A percentile compares a stretch with the other conserved stretches of the same genome.
Conservation (phyloP, 2,797 vertebrate genomes). For the Eospalax fontanierii region DNA sequence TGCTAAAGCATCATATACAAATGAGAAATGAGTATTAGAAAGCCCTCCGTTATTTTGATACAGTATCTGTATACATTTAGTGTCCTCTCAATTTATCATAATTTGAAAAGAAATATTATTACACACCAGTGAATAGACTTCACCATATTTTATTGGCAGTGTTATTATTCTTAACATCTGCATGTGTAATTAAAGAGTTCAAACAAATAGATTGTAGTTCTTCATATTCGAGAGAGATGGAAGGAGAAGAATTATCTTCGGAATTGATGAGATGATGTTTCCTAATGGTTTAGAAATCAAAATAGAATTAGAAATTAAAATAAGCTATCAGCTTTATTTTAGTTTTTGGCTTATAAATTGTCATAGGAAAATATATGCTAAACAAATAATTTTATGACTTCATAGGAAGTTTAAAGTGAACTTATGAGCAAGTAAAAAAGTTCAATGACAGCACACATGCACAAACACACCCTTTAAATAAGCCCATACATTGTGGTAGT, state of each 20-base stretch:
- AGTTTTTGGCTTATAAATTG: conserved; percentile 54
- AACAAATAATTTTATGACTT: conserved; percentile 49
- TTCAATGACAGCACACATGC: neutral
- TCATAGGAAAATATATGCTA: neutral
- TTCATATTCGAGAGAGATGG: conserved; percentile 79
- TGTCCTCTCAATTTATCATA: conserved; percentile 86
- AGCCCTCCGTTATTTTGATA: conserved; percentile 82
- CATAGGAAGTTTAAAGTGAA: conserved; percentile 59
- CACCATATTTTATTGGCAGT: conserved; percentile 81
- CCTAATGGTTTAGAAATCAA: conserved; percentile 81
- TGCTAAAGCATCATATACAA: conserved; percentile 82
- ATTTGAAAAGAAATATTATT: conserved; percentile 87
- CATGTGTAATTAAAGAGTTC: conserved; percentile 87
- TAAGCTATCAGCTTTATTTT: conserved; percentile 53
- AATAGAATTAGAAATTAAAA: conserved; percentile 68
- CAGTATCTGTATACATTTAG: conserved; percentile 86
- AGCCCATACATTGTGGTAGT: neutral
- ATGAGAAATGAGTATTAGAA: conserved; percentile 83
- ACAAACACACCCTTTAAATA: neutral
- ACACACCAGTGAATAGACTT: conserved; percentile 80
- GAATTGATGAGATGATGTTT: conserved; percentile 80
- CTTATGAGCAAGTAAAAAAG: conserved; percentile 3
- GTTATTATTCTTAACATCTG: conserved; percentile 84
- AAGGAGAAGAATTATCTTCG: conserved; percentile 80
- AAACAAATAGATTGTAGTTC: conserved; percentile 77